Base-by-base conservation (phyloP, 2,888 invertebrate species). In the Nephrocerus scutellatus region DNA sequence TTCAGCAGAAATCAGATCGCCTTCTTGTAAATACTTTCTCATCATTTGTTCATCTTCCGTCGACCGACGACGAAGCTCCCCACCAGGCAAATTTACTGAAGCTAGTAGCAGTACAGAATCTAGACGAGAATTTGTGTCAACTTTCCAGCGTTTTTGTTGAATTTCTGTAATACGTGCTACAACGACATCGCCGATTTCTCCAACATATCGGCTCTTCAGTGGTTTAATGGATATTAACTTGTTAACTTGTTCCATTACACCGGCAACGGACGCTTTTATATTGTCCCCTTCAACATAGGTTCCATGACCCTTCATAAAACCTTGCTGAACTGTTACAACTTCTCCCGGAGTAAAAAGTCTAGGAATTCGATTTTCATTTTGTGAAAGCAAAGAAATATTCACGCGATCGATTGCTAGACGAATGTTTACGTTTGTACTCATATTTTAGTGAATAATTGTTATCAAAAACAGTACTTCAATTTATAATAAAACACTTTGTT, bases 11-110 rank as follows among this genome's bases (percentile, higher is more conserved):
- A 98, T 90, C 2, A 98, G 74, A 70, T 98, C 98, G 13, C 93
- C 93, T 70, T 95, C 93, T 63, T 85, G 82, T 31, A 96, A 71
- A 66, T 92, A 93, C 48, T 86, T 83, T 37, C 97, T 74, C 98
- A 98, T 98, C 76, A 89, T 86, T 61, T 93, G 84, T 65, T 98
- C 97, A 73, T 99, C 98, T 72, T 98, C 95, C 5, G 82, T 86
- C 4, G 88, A 91, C 59, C 93, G 76, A 37, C 93, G 74, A 46
- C 96, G 76, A 82, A 96, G 70, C 74, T 97, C 97, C 37, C 90
- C 89, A 19, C 96, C 96, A n/a, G 97, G 97, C 46, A 98, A 74
- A 72, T 97, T 96, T 2, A 98, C 93, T 21, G 93, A 87, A 1
- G 93, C 90, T 13, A 98, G 70, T 44, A 88, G 74, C 9, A 98